Percentiles rank a stretch among this genome's conserved stretches.
Conservation (phyloP, 2,888 invertebrate genomes). For the Cantharis lateralis region DNA sequence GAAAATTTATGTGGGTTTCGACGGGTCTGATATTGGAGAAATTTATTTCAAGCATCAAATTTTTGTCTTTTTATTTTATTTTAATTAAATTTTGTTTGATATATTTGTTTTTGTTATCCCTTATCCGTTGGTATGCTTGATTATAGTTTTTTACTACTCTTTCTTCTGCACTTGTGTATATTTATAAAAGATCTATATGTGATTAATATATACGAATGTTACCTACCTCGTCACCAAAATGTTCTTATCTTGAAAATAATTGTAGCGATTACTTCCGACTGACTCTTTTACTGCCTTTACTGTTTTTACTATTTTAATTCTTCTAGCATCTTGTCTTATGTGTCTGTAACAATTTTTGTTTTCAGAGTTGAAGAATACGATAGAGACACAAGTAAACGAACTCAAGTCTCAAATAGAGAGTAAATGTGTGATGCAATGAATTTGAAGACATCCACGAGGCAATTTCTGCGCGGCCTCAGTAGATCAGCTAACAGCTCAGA, state of each 20-base stretch:
- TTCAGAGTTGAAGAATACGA: conserved; percentile 95
- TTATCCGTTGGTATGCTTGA: conserved; percentile 4
- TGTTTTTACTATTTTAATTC: conserved; percentile 1
- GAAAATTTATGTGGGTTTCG: neutral
- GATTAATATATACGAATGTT: neutral
- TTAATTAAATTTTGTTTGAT: neutral
- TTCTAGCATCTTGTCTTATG: conserved; percentile 28
- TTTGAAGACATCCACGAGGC: conserved; percentile 55
- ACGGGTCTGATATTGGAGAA: neutral
- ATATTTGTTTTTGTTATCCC: conserved; percentile 1
- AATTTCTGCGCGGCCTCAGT: conserved; percentile 52
- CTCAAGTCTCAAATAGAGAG: conserved; percentile 95
- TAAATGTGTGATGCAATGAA: conserved; percentile 95
- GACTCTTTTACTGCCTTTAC: conserved; percentile 13
- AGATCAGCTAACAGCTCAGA: conserved; percentile 33
- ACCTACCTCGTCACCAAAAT: conserved; percentile 1
- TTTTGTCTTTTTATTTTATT: neutral
- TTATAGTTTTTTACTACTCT: conserved; percentile 15
- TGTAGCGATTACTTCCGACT: conserved; percentile 20
- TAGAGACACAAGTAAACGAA: conserved; percentile 96
- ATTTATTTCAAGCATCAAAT: neutral
- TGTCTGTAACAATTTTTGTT: conserved; percentile 50
- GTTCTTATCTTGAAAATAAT: neutral
- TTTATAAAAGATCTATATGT: neutral
- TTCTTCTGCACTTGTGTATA: conserved; percentile 11